phyloP scores from a whole-genome alignment of 2,113 vertebrate genomes.

The Ciconia maguari region DNA sequence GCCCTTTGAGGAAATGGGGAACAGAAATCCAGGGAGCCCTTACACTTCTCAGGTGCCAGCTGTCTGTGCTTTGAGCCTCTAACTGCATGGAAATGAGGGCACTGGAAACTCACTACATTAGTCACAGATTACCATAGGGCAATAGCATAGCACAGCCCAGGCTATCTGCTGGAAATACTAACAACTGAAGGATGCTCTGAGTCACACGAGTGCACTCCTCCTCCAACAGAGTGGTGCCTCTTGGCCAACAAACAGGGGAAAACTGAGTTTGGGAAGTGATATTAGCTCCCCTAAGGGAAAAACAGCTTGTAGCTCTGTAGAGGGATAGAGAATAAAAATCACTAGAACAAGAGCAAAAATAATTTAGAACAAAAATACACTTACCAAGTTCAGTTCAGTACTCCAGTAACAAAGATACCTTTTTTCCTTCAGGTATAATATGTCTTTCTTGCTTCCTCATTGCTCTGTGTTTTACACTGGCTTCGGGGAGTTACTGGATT shows the following conservation, averaged over 20 bases:
- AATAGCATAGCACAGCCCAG: not conserved
- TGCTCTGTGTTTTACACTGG: conserved; percentile 82
- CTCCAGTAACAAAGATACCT: not conserved
- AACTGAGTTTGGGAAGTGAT: not conserved
- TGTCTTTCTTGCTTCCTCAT: conserved; percentile 74
- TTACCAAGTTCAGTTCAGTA: not conserved
- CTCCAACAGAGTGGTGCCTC: not conserved
- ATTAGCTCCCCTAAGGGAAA: not conserved
- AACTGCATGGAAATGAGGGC: not conserved
- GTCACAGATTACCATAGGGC: not conserved
- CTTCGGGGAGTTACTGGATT: conserved; percentile 92
- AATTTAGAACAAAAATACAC: not conserved
- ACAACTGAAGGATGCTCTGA: not conserved
- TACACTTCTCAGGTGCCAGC: not conserved
- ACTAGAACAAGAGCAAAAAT: not conserved
- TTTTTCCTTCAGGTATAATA: conserved; percentile 67
- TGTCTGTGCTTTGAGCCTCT: not conserved
- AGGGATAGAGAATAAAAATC: not conserved
- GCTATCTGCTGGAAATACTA: not conserved
- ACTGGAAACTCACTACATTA: not conserved
- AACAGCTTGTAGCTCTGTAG: not conserved
- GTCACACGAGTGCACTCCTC: not conserved
- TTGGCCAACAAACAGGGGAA: not conserved
- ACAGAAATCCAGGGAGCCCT: not conserved
- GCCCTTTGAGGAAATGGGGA: not conserved